phyloP scores from a whole-genome alignment of 2,113 vertebrate genomes.

The Festucalex cinctus region DNA sequence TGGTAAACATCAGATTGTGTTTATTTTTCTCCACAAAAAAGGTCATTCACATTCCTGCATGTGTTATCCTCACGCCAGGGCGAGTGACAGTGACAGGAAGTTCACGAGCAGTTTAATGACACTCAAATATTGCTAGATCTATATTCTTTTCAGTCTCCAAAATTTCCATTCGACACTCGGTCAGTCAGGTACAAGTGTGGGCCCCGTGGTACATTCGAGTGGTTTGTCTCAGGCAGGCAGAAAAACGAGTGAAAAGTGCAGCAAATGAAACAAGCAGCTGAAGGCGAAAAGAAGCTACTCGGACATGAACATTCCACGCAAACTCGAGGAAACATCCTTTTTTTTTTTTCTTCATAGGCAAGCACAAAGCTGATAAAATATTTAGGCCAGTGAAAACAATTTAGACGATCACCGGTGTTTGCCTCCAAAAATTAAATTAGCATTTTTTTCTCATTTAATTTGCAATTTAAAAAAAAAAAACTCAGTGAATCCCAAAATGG shows the following conservation, averaged over 20 bases:
- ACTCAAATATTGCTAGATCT: slow-evolving; percentile 71
- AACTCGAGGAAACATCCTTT: slow-evolving; percentile 15
- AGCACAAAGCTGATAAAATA: slow-evolving; percentile 53
- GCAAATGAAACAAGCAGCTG: slow-evolving; percentile 49
- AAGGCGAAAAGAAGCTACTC: slow-evolving; percentile 52
- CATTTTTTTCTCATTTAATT: too few relatives aligned
- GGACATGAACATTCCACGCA: slow-evolving; percentile 39
- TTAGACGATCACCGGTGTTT: slow-evolving; percentile 40
- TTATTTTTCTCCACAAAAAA: slow-evolving; percentile 57
- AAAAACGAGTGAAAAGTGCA: slow-evolving; percentile 47
- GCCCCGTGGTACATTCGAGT: slow-evolving; percentile 59
- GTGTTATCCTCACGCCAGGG: slow-evolving; percentile 21
- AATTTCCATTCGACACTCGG: background rate
- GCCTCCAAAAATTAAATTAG: slow-evolving; percentile 30
- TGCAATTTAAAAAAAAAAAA: background rate
- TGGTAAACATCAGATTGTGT: slow-evolving; percentile 64
- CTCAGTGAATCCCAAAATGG: slow-evolving; percentile 19
- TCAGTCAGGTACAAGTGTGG: background rate
- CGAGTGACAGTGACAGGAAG: slow-evolving; percentile 51
- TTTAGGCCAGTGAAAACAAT: slow-evolving; percentile 34
- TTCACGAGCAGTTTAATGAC: slow-evolving; percentile 56
- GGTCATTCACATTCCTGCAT: slow-evolving; percentile 58
- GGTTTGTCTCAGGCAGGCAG: slow-evolving; percentile 48
- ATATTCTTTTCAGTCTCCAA: slow-evolving; percentile 31
- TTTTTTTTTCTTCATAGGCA: slow-evolving; percentile 26